These are phyloP conservation scores for Enteromius thamalakanensis DNA, from an alignment of 2,797 vertebrate genomes.

Conservation along the genomic window DNA sequence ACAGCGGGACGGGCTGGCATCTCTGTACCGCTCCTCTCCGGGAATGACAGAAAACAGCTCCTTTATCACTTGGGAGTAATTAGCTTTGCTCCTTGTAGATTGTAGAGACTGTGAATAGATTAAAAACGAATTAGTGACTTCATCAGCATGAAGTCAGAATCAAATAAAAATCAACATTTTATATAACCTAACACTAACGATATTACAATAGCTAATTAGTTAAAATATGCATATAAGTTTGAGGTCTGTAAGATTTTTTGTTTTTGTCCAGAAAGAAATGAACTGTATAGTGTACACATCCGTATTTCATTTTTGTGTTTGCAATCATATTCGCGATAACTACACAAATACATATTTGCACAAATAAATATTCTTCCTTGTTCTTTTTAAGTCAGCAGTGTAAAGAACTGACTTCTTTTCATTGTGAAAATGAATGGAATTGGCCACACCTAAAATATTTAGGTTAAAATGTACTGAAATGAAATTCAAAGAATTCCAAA, in stretches of 20 bases:
- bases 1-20: constrained; percentile 62
- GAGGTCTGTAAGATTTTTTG: neutral
- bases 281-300: too few relatives aligned
- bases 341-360: neutral
- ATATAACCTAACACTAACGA: neutral
- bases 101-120: neutral
- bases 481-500: neutral
- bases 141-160: too few relatives aligned
- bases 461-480: neutral
- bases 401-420: neutral
- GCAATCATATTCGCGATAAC: neutral
- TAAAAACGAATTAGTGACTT: too few relatives aligned
- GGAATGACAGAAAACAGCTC: constrained; percentile 74
- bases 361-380: neutral
- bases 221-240: neutral
- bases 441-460: neutral
- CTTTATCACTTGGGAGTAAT: constrained; percentile 61
- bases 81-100: neutral
- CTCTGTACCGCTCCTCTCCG: constrained; percentile 57
- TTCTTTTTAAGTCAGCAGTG: neutral
- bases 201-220: neutral
- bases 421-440: neutral
- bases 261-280: too few relatives aligned
- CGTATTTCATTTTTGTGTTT: neutral
- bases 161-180: neutral